Conservation (phyloP, 2,113 vertebrate genomes). For the Benthochromis sp. region DNA sequence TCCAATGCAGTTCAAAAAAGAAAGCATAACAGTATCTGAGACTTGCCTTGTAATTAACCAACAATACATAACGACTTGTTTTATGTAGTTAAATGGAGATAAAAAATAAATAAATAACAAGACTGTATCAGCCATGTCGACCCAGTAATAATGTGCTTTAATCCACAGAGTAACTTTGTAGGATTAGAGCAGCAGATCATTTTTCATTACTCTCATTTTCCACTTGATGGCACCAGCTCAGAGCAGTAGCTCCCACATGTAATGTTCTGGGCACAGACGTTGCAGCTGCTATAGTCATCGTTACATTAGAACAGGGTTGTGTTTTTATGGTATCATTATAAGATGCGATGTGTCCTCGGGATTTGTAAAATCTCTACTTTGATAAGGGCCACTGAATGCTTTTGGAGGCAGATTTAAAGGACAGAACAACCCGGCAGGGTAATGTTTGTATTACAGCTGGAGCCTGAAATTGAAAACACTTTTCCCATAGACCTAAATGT, state of each 20-base stretch:
- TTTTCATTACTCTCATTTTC: constrained; percentile 6
- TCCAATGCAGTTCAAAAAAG: background rate
- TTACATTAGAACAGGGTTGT: background rate
- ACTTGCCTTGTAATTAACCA: background rate
- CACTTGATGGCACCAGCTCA: constrained; percentile 42
- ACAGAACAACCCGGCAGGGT: background rate
- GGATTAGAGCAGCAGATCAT: background rate
- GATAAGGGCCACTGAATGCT: background rate
- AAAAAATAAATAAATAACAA: background rate
- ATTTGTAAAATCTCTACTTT: background rate
- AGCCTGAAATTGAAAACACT: background rate
- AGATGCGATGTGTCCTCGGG: background rate
- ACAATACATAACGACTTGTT: background rate
- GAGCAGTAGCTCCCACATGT: background rate
- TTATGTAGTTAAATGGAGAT: background rate
- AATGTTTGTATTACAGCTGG: background rate
- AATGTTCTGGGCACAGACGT: background rate
- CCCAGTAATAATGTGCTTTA: background rate
- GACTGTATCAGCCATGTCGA: background rate
- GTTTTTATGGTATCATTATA: background rate
- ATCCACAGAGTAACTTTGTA: background rate
- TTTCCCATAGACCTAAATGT: background rate
- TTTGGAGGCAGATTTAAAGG: background rate
- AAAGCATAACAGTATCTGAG: background rate
- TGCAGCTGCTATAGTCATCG: background rate